A percentile compares a stretch with the other conserved stretches of the same genome.
Conservation (phyloP, 1,140 invertebrate genomes). For the Periplaneta americana region DNA sequence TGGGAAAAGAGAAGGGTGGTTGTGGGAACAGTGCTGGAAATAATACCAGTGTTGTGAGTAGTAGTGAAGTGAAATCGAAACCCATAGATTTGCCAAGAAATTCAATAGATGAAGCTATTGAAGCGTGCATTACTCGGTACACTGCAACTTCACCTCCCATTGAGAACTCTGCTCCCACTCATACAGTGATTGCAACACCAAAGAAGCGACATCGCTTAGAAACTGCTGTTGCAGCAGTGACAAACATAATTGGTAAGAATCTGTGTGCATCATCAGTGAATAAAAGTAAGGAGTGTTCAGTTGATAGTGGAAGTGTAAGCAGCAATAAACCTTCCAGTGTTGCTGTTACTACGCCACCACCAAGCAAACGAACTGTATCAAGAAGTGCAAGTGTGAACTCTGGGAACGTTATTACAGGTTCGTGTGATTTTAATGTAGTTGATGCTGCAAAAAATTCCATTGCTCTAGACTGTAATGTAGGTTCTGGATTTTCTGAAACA, state of each 20-base stretch:
- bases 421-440: background rate
- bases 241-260: background rate
- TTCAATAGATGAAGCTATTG: slow-evolving; percentile 54
- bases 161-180: background rate
- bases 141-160: slow-evolving; percentile 23
- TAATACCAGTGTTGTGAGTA: background rate
- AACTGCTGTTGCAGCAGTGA: slow-evolving; percentile 16
- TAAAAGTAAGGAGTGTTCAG: background rate
- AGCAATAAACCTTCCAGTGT: background rate
- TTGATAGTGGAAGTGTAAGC: background rate
- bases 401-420: background rate
- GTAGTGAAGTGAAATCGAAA: slow-evolving; percentile 7
- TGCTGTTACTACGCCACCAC: slow-evolving; percentile 1
- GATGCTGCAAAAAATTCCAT: background rate
- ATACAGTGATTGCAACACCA: slow-evolving; percentile 42
- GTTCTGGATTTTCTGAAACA: background rate
- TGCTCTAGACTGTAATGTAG: background rate
- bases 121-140: slow-evolving; percentile 50
- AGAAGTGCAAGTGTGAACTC: slow-evolving; percentile 15
- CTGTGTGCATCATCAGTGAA: background rate
- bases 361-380: slow-evolving; percentile 18
- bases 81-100: slow-evolving; percentile 28
- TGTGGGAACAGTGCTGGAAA: background rate
- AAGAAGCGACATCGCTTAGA: slow-evolving; percentile 53
- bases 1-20: background rate